Conservation (phyloP, 2,888 invertebrate species). For the Athetis lepigone region DNA sequence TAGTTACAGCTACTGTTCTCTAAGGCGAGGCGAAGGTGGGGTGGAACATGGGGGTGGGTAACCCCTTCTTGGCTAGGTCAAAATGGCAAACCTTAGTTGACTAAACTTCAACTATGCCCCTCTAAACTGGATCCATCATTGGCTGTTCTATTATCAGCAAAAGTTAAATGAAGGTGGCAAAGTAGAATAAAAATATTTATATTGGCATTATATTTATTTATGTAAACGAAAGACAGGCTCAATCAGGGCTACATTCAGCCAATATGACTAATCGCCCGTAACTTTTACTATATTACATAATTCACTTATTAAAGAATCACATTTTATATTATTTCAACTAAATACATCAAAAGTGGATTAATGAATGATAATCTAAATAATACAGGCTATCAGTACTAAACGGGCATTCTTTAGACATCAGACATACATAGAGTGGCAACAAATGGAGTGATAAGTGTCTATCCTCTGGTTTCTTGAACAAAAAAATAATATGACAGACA, state of each 20-base stretch:
- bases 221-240: conserved; percentile 82
- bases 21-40: no score
- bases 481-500: no score
- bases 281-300: conserved; percentile 65
- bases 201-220: conserved; percentile 83
- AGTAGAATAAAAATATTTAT: conserved; percentile 62
- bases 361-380: conserved; percentile 44
- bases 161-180: conserved; percentile 31
- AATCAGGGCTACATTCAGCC: conserved; percentile 68
- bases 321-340: conserved; percentile 69
- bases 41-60: no score
- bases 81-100: no score
- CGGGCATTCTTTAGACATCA: conserved; percentile 14
- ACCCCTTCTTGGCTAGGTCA: no score
- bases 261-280: conserved; percentile 75
- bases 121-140: no score
- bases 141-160: no score
- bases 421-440: conserved; percentile 11
- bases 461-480: no score
- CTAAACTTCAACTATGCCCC: no score
- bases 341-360: conserved; percentile 68
- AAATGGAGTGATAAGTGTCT: conserved; percentile 9
- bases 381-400: conserved; percentile 42
- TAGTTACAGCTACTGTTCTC: no score
- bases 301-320: conserved; percentile 69